These are phyloP conservation scores for Aphaenogaster floridana DNA, from an alignment of 1,140 invertebrate genomes.

Conservation along the genomic window DNA sequence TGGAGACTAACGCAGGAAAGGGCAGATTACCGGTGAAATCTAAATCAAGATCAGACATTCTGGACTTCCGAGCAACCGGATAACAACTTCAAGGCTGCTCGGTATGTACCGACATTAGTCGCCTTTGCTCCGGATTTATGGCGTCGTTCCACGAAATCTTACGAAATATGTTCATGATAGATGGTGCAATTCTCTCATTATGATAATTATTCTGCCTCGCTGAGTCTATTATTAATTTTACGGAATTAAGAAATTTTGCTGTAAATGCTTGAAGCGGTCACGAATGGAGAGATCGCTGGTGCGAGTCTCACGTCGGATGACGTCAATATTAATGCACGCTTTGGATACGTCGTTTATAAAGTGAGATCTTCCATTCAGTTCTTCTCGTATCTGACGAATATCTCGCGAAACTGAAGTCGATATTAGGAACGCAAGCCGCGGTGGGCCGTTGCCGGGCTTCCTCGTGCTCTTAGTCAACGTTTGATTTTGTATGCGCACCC, in stretches of 20 bases:
- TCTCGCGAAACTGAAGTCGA: constrained; percentile 68
- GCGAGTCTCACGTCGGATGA: neutral
- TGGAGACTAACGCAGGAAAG: constrained; percentile 47
- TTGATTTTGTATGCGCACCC: constrained; percentile 46
- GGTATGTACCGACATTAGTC: constrained; percentile 48
- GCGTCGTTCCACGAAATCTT: neutral
- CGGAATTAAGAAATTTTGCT: neutral
- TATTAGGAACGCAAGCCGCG: constrained; percentile 71
- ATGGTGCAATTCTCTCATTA: neutral
- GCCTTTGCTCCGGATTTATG: constrained; percentile 24
- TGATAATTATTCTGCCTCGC: neutral
- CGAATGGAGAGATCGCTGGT: neutral
- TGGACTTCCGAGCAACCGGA: constrained; percentile 68
- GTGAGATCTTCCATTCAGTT: constrained; percentile 23
- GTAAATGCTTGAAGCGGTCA: neutral
- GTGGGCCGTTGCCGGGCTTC: constrained; percentile 39
- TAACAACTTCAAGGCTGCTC: constrained; percentile 69
- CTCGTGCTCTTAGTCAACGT: constrained; percentile 25
- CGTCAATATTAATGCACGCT: constrained; percentile 45
- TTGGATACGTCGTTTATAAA: constrained; percentile 46
- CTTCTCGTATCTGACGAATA: constrained; percentile 64
- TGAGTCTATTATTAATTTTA: neutral
- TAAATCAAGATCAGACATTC: constrained; percentile 75
- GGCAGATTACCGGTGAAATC: constrained; percentile 74
- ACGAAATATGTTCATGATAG: constrained; percentile 10